Percentiles rank a stretch among this genome's conserved stretches.
Conservation (phyloP, 2,888 invertebrate species). For the Hyalella azteca region DNA sequence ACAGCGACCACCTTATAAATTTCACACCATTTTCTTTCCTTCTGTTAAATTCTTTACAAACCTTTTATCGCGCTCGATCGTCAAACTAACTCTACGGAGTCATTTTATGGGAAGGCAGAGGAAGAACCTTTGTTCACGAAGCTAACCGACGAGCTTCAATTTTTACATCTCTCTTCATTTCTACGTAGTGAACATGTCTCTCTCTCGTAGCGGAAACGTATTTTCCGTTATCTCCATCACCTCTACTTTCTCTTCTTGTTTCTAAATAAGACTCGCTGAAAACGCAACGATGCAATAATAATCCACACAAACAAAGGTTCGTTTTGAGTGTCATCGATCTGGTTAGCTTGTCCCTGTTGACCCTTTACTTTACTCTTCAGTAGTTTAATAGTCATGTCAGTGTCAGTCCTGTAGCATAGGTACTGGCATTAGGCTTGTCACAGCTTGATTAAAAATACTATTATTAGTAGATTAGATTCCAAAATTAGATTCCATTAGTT, state of each 20-base stretch:
- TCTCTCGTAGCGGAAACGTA: neutral
- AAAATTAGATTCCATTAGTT: too few relatives aligned
- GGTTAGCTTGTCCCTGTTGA: neutral
- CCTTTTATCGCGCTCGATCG: neutral
- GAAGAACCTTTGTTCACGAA: neutral
- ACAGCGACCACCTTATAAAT: neutral
- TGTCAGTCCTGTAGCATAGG: too few relatives aligned
- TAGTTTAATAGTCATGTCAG: too few relatives aligned
- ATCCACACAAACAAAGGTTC: neutral
- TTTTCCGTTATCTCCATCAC: neutral
- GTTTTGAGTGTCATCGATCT: neutral
- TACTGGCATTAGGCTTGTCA: too few relatives aligned
- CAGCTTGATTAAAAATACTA: too few relatives aligned
- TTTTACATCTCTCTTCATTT: neutral
- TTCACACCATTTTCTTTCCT: neutral
- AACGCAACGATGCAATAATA: conserved; percentile 26
- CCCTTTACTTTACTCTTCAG: too few relatives aligned
- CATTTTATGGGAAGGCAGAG: neutral
- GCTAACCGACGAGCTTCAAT: neutral
- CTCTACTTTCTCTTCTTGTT: neutral
- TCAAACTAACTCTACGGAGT: neutral
- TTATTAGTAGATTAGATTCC: too few relatives aligned
- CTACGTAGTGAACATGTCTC: neutral
- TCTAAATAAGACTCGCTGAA: conserved; percentile 14
- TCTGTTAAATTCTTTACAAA: neutral